Base-by-base conservation (phyloP, 2,888 invertebrate genomes). In the Neoascia interrupta region DNA sequence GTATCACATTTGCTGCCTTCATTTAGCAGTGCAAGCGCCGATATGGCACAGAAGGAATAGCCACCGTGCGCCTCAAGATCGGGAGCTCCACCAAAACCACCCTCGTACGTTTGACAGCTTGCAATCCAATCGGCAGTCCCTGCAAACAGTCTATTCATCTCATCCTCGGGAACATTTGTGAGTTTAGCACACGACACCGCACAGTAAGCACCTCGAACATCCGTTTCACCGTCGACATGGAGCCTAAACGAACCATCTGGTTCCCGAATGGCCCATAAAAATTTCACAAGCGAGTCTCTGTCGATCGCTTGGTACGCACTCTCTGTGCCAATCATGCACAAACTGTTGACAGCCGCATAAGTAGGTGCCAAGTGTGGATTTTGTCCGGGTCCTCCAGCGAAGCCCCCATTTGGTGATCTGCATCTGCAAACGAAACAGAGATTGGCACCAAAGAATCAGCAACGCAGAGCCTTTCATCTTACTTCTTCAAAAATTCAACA, bases 31-130 rank as follows among this genome's bases (percentile, higher is more conserved):
- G 95, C 92, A 41, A 99, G 90, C 0, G 96, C 92, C 56, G 99
- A 97, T 79, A 98, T 91, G 0, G 96, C 99, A 91, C 99, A 99
- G 89, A 97, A 99, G 0, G 98, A 94, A 89, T 99, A 99, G n/a
- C 99, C 99, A 1, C 99, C 99, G 90, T 99, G 99, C 4, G 99
- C 99, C 89, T 99, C 99, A 92, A 97, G 93, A 5, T 96, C 97
- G 0, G 97, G 97, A 82, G 92, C 94, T 0, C 98, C 98, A 34
- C 95, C 95, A 90, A 99, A 99, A 0, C 99, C 99, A 39, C 99
- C 99, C 90, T 99, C 99, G 90, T 98, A 99, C 0, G 98, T 97
- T 89, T 99, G 99, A 90, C 99, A 99, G 82, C 95, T 93, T 0
- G 94, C 92, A 84, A 99, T 93, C 98, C 98, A 99, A 85, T 97